These are phyloP conservation scores for Scopus umbretta DNA, from an alignment of 2,113 vertebrate species.

Conservation along the genomic window DNA sequence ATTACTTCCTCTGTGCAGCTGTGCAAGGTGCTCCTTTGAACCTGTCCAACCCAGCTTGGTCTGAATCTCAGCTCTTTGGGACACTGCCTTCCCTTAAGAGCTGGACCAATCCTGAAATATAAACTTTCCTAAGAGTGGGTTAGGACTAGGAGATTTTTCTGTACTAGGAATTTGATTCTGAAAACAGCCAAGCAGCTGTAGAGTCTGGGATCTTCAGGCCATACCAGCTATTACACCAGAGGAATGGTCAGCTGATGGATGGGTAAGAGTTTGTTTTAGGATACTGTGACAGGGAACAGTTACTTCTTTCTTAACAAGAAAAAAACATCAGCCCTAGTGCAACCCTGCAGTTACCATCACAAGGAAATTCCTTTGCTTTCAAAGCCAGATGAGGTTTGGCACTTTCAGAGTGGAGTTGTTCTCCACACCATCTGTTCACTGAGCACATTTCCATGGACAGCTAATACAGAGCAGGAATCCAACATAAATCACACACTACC, in stretches of 20 bases:
- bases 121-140: not conserved
- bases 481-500: not conserved
- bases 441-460: not conserved
- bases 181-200: not conserved
- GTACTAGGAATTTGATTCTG: not conserved
- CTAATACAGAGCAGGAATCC: not conserved
- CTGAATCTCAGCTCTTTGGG: not conserved
- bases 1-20: not conserved
- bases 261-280: not conserved
- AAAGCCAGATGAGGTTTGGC: not conserved
- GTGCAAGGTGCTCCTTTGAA: not conserved
- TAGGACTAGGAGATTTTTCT: not conserved
- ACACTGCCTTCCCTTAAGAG: not conserved
- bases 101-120: not conserved
- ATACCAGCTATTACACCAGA: not conserved
- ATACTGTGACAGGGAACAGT: not conserved
- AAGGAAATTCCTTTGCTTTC: not conserved
- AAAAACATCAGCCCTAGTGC: not conserved
- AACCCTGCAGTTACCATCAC: not conserved
- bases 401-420: not conserved
- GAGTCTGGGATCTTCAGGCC: not conserved
- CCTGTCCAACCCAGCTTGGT: not conserved
- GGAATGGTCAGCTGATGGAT: not conserved
- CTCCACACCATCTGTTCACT: not conserved
- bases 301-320: not conserved